phyloP scores from a whole-genome alignment of 2,113 vertebrate species.

The Melanerpes aurifrons region DNA sequence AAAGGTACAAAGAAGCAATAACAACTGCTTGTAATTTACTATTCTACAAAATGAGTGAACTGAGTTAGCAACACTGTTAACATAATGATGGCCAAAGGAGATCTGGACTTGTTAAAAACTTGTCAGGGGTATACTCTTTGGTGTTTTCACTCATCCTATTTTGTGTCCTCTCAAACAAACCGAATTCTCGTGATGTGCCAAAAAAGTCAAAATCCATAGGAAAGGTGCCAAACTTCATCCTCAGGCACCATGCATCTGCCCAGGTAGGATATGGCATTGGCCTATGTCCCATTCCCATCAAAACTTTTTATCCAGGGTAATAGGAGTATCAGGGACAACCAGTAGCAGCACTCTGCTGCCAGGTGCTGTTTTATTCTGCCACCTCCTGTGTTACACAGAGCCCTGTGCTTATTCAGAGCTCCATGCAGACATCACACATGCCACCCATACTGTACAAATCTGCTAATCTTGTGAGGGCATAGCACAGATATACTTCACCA shows the following conservation, averaged over 20 bases:
- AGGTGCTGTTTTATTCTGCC: neutral
- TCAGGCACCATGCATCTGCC: neutral
- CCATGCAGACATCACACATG: neutral
- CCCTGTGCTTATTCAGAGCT: neutral
- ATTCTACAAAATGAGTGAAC: neutral
- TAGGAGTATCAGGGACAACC: rapidly evolving
- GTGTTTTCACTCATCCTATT: neutral
- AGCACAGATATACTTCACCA: neutral
- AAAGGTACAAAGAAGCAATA: neutral
- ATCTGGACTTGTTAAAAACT: neutral
- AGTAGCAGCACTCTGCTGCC: neutral
- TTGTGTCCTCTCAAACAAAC: neutral
- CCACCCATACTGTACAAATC: rapidly evolving
- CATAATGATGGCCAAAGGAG: neutral
- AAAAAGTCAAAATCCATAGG: neutral
- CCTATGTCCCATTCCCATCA: rapidly evolving
- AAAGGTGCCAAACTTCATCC: neutral
- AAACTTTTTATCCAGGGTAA: neutral
- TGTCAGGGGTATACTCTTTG: neutral
- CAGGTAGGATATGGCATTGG: neutral
- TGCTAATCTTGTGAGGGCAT: neutral
- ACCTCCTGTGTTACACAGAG: neutral
- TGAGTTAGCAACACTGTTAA: rapidly evolving
- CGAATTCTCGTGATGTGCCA: neutral
- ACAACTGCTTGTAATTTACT: neutral